Evolutionary conservation across 2,113 vertebrate genomes (phyloP).

Genomic region (Thamnaconus septentrionalis): DNA sequence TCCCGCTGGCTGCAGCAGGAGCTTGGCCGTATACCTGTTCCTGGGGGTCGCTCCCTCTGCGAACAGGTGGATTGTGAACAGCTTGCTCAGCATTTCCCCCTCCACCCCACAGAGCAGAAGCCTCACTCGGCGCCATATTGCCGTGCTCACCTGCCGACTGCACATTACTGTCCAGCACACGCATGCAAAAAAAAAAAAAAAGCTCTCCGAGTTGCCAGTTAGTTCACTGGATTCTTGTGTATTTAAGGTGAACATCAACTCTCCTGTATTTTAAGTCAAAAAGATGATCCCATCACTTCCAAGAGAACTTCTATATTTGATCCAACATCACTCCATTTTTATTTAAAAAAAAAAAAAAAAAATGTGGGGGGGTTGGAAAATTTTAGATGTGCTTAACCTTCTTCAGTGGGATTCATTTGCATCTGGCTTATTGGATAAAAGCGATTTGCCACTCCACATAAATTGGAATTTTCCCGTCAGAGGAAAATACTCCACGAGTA

Average conservation of each 20-base stretch:
- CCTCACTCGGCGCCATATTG: conserved; percentile 47
- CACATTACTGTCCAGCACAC: conserved; percentile 18
- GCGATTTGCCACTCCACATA: conserved; percentile 32
- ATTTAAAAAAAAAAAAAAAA: conserved; percentile 1
- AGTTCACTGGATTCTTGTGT: too few relatives aligned
- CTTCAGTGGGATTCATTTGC: conserved; percentile 57
- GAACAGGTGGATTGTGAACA: conserved; percentile 65
- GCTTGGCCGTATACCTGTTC: conserved; percentile 50
- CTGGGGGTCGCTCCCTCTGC: conserved; percentile 61
- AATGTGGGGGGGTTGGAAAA: conserved; percentile 15
- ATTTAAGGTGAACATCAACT: too few relatives aligned
- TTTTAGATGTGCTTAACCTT: conserved; percentile 59
- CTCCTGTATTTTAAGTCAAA: too few relatives aligned
- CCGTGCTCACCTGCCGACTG: conserved; percentile 57
- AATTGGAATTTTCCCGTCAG: conserved; percentile 54
- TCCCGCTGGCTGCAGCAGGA: conserved; percentile 4
- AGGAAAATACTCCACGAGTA: conserved; percentile 10
- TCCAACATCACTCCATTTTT: conserved; percentile 18
- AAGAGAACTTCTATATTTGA: conserved; percentile 31
- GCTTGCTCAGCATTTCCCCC: conserved; percentile 57
- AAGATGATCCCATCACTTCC: too few relatives aligned
- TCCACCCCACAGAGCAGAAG: conserved; percentile 45
- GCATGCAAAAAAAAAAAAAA: conserved; percentile 8
- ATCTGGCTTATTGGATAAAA: conserved; percentile 60
- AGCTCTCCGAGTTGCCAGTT: too few relatives aligned